These are phyloP conservation scores for Ectropis grisescens DNA, from an alignment of 1,140 invertebrate species.

Conservation along the genomic window DNA sequence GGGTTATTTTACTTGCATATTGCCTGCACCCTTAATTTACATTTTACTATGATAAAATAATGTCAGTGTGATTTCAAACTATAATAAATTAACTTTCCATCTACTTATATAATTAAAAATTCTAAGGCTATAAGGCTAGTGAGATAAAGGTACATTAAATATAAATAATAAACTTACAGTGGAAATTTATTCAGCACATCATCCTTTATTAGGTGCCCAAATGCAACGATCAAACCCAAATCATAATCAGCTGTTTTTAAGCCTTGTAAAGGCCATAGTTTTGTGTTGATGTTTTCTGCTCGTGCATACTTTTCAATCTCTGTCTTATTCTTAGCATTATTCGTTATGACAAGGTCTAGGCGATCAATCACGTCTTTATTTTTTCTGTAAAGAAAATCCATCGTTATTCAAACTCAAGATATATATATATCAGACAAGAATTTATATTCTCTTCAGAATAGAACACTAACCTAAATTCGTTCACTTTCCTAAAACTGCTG, in stretches of 20 bases:
- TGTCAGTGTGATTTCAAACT: too few species aligned
- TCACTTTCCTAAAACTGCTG: slow-evolving; percentile 45
- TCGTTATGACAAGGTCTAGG: slow-evolving; percentile 43
- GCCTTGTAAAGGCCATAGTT: slow-evolving; percentile 41
- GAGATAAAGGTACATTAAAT: too few species aligned
- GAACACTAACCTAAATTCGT: slow-evolving; percentile 41
- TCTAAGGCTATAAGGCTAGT: too few species aligned
- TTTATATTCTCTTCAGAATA: too few species aligned
- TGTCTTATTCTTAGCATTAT: slow-evolving; percentile 34
- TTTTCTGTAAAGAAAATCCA: too few species aligned
- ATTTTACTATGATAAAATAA: too few species aligned
- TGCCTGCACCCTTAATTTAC: too few species aligned
- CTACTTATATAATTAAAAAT: too few species aligned
- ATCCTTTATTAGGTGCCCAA: slow-evolving; percentile 53
- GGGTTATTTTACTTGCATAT: too few species aligned
- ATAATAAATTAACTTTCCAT: too few species aligned
- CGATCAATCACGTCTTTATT: slow-evolving; percentile 25
- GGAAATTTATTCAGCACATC: slow-evolving; percentile 49
- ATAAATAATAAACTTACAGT: slow-evolving; percentile 42
- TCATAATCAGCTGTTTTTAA: slow-evolving; percentile 39
- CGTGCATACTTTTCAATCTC: slow-evolving; percentile 46
- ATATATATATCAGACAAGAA: too few species aligned
- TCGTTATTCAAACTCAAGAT: too few species aligned
- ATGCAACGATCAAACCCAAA: slow-evolving; percentile 54
- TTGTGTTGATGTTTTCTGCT: slow-evolving; percentile 33